Evolutionary conservation across 2,113 vertebrate genomes (phyloP).

Genomic region (Anoura caudifer): DNA sequence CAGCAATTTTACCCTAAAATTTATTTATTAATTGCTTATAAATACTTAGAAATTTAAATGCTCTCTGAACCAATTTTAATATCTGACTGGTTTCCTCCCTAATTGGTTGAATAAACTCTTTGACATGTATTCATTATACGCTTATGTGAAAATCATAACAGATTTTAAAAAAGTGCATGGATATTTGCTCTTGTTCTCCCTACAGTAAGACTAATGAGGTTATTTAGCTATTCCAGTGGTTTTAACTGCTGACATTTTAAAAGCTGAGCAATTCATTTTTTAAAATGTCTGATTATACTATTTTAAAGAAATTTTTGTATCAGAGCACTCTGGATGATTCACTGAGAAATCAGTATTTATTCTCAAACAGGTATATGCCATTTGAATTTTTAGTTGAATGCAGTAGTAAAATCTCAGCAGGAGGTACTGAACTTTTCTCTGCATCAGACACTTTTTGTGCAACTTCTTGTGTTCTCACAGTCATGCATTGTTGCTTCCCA

Average conservation of each 20-base stretch:
- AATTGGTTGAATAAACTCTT: slow-evolving; percentile 10
- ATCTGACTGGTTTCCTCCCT: not conserved
- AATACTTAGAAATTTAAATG: not conserved
- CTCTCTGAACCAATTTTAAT: not conserved
- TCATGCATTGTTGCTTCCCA: not conserved
- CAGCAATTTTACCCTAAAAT: not conserved
- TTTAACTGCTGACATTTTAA: not conserved
- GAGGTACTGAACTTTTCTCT: not conserved
- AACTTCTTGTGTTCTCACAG: not conserved
- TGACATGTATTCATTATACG: not conserved
- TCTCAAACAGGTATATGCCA: not conserved
- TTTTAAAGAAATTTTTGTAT: not conserved
- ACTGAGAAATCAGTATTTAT: not conserved
- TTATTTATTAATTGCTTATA: not conserved
- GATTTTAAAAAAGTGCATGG: not conserved
- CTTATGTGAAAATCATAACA: not conserved
- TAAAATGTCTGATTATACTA: not conserved
- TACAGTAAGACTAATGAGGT: not conserved
- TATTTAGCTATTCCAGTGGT: not conserved
- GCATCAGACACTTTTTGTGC: not conserved
- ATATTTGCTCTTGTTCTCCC: not conserved
- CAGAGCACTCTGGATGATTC: not conserved
- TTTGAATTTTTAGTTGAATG: not conserved
- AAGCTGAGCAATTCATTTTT: not conserved
- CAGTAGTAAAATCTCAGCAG: not conserved